Conservation (phyloP, 1,140 invertebrate genomes). For the Atta cephalotes region DNA sequence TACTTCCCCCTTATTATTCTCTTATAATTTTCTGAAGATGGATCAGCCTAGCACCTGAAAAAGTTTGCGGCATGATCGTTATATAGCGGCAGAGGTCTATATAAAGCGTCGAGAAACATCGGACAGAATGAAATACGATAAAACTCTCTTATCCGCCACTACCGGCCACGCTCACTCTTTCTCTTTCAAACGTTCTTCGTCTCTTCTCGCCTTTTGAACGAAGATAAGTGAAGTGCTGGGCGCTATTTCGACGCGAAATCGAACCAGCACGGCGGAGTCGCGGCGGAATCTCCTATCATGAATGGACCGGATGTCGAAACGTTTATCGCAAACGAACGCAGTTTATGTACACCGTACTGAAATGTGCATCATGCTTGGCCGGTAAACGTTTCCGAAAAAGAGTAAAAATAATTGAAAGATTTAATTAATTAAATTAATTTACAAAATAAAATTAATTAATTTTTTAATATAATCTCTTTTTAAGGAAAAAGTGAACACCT, state of each 20-base stretch:
- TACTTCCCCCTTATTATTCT: not conserved
- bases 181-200: slow-evolving; percentile 23
- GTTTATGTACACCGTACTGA: slow-evolving; percentile 13
- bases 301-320: slow-evolving; percentile 53
- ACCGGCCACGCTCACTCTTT: slow-evolving; percentile 22
- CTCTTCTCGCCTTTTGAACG: not conserved
- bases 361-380: not conserved
- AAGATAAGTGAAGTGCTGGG: slow-evolving; percentile 42
- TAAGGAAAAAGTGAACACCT: not conserved
- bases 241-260: slow-evolving; percentile 20
- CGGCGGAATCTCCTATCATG: slow-evolving; percentile 28
- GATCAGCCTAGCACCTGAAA: slow-evolving; percentile 34
- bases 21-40: slow-evolving; percentile 16
- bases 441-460: too few relatives aligned
- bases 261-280: not conserved
- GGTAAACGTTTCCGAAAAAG: not conserved
- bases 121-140: slow-evolving; percentile 58
- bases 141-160: slow-evolving; percentile 38
- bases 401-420: not conserved
- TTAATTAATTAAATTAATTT: not conserved
- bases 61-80: slow-evolving; percentile 25
- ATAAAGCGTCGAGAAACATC: slow-evolving; percentile 42
- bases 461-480: not conserved
- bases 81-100: slow-evolving; percentile 1
- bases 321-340: slow-evolving; percentile 6